A percentile compares a stretch with the other conserved stretches of the same genome.
Evolutionary conservation across 2,797 vertebrate genomes (phyloP).

Genomic region (Cichlasoma orientale): DNA sequence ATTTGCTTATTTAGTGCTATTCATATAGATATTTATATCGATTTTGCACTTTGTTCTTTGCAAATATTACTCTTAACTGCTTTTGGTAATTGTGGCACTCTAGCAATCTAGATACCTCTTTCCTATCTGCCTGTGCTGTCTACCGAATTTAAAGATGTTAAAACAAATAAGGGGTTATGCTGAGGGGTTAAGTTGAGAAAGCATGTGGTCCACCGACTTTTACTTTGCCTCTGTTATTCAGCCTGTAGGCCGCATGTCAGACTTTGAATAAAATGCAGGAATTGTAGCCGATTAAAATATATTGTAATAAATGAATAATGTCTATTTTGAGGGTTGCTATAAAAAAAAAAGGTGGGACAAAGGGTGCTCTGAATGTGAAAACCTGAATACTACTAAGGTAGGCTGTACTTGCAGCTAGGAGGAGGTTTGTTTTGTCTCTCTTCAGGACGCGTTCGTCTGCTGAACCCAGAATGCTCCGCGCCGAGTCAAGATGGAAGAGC

Average conservation of each 20-base stretch:
- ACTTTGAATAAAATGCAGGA: not conserved
- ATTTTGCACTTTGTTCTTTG: not conserved
- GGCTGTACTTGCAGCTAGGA: not conserved
- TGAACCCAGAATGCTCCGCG: slow-evolving; percentile 84
- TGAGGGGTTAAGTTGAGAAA: no score
- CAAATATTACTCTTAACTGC: accelerated
- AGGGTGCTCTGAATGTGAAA: not conserved
- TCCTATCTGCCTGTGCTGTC: not conserved
- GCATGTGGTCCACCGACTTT: no score
- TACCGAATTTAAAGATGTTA: not conserved
- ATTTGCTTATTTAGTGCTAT: not conserved
- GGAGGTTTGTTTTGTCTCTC: slow-evolving; percentile 25
- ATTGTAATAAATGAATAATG: not conserved
- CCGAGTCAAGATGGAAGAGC: slow-evolving; percentile 84
- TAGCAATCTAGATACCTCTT: not conserved
- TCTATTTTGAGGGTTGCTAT: not conserved
- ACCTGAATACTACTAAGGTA: not conserved
- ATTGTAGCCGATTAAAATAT: not conserved
- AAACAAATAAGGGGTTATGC: not conserved
- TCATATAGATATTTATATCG: not conserved
- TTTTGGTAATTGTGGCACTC: not conserved
- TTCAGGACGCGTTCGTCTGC: slow-evolving; percentile 69
- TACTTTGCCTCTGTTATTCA: not conserved
- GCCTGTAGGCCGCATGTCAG: no score
- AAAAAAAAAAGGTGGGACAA: not conserved